These are phyloP conservation scores for Manduca sexta DNA, from an alignment of 1,140 invertebrate species.

Conservation along the genomic window DNA sequence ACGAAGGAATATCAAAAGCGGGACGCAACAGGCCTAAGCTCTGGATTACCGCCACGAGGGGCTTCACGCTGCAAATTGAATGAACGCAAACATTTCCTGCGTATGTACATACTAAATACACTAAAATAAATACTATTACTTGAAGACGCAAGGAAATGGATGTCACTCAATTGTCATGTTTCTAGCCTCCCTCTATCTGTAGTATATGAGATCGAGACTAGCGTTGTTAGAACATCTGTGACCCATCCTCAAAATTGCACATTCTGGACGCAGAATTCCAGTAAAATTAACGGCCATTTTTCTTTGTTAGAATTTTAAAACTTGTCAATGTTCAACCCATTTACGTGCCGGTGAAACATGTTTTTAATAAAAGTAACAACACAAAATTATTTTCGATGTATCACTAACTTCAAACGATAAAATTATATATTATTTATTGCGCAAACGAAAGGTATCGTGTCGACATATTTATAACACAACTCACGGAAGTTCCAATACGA, in stretches of 20 bases:
- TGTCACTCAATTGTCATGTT: neutral
- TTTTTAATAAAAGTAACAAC: too few relatives aligned
- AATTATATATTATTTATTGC: slow-evolving; percentile 17
- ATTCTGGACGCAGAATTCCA: too few relatives aligned
- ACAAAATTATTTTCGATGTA: too few relatives aligned
- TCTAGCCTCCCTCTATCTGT: neutral
- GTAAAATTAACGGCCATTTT: too few relatives aligned
- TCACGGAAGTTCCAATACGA: slow-evolving; percentile 20
- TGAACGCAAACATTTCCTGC: slow-evolving; percentile 50
- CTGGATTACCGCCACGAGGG: slow-evolving; percentile 60
- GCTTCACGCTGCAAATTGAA: slow-evolving; percentile 66
- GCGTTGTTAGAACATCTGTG: too few relatives aligned
- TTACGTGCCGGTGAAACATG: too few relatives aligned
- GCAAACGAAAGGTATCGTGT: slow-evolving; percentile 31
- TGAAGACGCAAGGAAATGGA: slow-evolving; percentile 8
- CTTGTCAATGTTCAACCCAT: too few relatives aligned
- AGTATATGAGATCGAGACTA: too few relatives aligned
- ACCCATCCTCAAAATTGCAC: too few relatives aligned
- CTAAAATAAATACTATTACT: slow-evolving; percentile 31
- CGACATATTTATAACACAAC: slow-evolving; percentile 35
- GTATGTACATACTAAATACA: slow-evolving; percentile 17
- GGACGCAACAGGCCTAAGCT: slow-evolving; percentile 60
- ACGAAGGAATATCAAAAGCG: slow-evolving; percentile 37
- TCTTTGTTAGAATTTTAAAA: too few relatives aligned
- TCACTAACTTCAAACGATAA: neutral